Evolutionary conservation across 2,113 vertebrate genomes (phyloP).

Genomic region (Glaucomys volans): DNA sequence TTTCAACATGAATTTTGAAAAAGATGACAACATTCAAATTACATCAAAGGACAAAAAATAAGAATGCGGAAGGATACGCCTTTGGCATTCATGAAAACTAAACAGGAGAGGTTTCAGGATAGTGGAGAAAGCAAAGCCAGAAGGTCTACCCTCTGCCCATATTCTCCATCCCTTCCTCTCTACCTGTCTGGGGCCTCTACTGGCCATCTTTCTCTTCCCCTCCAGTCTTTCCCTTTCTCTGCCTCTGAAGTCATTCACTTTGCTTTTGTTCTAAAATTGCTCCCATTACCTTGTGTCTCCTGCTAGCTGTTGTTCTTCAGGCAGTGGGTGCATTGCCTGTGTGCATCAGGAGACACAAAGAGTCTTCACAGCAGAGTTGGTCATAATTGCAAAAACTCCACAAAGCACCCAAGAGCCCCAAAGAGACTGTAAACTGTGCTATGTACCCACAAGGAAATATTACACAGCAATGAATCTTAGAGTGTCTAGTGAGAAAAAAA

Average conservation of each 20-base stretch:
- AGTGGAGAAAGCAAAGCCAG: neutral
- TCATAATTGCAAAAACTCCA: neutral
- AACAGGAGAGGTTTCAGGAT: neutral
- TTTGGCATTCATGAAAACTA: neutral
- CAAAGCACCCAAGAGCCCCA: neutral
- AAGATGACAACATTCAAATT: neutral
- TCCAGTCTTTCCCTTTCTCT: neutral
- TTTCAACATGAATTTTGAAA: neutral
- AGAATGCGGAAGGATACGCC: neutral
- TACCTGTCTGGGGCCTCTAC: neutral
- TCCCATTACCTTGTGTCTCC: neutral
- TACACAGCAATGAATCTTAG: neutral
- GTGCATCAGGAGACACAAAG: neutral
- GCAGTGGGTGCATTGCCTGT: neutral
- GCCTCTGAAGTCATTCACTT: neutral
- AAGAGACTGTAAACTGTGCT: neutral
- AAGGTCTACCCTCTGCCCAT: neutral
- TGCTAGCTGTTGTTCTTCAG: neutral
- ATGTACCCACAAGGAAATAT: no score
- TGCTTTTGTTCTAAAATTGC: neutral
- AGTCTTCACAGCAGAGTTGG: neutral
- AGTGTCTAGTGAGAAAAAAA: neutral
- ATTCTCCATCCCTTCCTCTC: neutral
- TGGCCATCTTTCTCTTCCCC: neutral
- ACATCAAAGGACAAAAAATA: neutral